Percentiles rank a stretch among this genome's conserved stretches.
These are phyloP conservation scores for Patella pellucida DNA, from an alignment of 2,888 invertebrate species.

Conservation along the genomic window DNA sequence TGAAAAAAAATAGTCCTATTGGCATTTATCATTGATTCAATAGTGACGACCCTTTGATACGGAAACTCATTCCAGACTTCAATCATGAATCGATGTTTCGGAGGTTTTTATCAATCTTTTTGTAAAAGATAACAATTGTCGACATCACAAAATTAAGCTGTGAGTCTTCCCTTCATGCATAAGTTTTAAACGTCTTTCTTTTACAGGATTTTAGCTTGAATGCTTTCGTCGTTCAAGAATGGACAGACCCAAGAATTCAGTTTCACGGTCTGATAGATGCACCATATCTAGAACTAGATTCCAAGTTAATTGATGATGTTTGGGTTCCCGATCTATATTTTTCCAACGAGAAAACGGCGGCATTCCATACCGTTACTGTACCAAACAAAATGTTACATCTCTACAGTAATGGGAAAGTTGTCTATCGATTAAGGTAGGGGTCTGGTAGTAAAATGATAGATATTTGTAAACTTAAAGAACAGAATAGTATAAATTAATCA, in stretches of 20 bases:
- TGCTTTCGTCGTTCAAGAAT: constrained; percentile 52
- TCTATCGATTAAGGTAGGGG: constrained; percentile 50
- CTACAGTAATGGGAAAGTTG: constrained; percentile 53
- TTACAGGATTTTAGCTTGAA: constrained; percentile 55
- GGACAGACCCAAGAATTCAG: constrained; percentile 48
- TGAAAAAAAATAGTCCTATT: no score
- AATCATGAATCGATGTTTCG: no score
- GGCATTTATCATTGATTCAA: no score
- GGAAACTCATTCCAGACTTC: no score
- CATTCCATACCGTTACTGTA: constrained; percentile 60
- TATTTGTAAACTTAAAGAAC: no score
- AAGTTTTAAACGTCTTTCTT: not conserved
- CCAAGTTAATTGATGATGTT: constrained; percentile 52
- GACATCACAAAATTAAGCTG: no score
- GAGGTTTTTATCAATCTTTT: no score
- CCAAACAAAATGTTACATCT: constrained; percentile 62
- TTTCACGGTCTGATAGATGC: constrained; percentile 51
- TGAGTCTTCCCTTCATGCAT: not conserved
- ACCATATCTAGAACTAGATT: constrained; percentile 55
- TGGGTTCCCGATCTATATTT: constrained; percentile 65
- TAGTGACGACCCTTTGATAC: no score
- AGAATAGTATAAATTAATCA: no score
- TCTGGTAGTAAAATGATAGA: no score
- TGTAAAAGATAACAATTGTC: no score
- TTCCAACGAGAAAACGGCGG: constrained; percentile 59